Percentiles rank a stretch among this genome's conserved stretches.
phyloP scores from a whole-genome alignment of 2,797 vertebrate species.

The Melanotaenia trifasciata region DNA sequence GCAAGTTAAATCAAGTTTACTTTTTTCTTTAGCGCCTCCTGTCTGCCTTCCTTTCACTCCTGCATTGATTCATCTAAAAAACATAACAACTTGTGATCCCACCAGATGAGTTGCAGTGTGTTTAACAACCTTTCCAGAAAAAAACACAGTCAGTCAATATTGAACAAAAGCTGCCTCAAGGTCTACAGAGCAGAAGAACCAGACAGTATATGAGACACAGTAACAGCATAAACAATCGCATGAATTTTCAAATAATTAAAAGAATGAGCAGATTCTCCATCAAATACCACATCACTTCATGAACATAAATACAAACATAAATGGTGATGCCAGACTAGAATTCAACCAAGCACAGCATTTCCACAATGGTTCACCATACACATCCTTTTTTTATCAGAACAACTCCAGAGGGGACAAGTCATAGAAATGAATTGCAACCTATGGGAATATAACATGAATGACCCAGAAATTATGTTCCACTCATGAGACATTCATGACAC shows the following conservation, averaged over 20 bases:
- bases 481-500: background rate
- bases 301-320: background rate
- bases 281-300: background rate
- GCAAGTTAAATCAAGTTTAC: background rate
- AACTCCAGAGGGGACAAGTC: background rate
- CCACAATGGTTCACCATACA: background rate
- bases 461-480: background rate
- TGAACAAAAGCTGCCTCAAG: background rate
- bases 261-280: background rate
- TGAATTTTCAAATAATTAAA: background rate
- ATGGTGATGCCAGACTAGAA: background rate
- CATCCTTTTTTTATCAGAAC: background rate
- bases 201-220: background rate
- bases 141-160: background rate
- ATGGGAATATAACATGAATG: background rate
- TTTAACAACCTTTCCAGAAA: background rate
- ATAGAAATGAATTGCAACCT: background rate
- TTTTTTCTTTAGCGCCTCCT: background rate
- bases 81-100: background rate
- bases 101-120: background rate
- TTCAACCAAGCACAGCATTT: background rate
- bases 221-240: background rate
- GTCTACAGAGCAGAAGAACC: background rate
- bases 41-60: background rate
- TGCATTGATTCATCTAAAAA: background rate